Evolutionary conservation across 2,797 vertebrate species (phyloP).

Genomic region (Rousettus madagascariensis): DNA sequence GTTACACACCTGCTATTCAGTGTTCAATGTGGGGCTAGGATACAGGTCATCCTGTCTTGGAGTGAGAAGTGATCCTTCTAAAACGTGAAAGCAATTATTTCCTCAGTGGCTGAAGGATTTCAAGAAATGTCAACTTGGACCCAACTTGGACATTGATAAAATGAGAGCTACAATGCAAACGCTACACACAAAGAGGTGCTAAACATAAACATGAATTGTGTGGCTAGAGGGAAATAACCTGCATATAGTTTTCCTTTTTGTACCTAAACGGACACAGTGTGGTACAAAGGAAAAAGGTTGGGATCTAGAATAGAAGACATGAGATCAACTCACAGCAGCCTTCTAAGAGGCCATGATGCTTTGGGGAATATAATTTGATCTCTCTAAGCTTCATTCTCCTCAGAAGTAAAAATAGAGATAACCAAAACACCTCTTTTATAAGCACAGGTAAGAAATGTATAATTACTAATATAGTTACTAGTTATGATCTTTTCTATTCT

Average conservation of each 20-base stretch:
- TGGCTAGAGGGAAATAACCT: neutral
- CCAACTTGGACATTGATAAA: neutral
- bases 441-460: neutral
- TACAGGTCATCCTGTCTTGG: neutral
- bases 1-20: neutral
- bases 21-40: neutral
- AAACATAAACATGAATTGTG: neutral
- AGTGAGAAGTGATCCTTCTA: neutral
- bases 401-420: neutral
- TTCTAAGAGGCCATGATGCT: neutral
- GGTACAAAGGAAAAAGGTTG: neutral
- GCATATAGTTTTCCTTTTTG: neutral
- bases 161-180: neutral
- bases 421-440: neutral
- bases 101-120: constrained; percentile 23
- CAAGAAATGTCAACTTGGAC: neutral
- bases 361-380: neutral
- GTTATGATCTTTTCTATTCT: neutral
- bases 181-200: neutral
- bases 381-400: neutral
- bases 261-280: neutral
- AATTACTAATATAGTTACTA: neutral
- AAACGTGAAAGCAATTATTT: constrained; percentile 39
- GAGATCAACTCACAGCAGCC: neutral
- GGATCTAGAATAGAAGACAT: neutral